Conservation (phyloP, 2,888 invertebrate species). For the Aproaerema taeniolella region DNA sequence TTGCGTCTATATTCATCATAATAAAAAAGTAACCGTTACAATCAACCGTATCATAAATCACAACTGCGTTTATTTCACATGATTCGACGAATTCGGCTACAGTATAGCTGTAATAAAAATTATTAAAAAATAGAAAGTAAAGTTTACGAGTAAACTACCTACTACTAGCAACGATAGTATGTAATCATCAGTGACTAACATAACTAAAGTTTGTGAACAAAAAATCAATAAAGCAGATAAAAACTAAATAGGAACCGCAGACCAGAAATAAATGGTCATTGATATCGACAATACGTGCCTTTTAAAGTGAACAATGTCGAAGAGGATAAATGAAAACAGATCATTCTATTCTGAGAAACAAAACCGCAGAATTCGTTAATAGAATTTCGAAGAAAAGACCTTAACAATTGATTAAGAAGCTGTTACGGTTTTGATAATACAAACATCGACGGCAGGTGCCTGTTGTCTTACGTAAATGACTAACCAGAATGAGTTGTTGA, state of each 20-base stretch:
- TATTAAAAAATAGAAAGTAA: neutral
- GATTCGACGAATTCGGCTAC: too few relatives aligned
- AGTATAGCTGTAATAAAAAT: too few relatives aligned
- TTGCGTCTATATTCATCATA: too few relatives aligned
- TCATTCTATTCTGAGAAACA: constrained; percentile 28
- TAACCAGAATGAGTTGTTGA: too few relatives aligned
- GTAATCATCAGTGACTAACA: constrained; percentile 1
- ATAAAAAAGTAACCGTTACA: too few relatives aligned
- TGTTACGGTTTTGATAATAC: too few relatives aligned
- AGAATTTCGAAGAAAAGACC: constrained; percentile 18
- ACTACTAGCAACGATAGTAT: neutral
- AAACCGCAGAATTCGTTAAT: constrained; percentile 25
- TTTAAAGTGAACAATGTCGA: constrained; percentile 25
- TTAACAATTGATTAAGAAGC: constrained; percentile 8
- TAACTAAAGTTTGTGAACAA: constrained; percentile 9
- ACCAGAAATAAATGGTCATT: constrained; percentile 30
- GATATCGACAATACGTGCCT: constrained; percentile 29
- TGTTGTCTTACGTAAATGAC: too few relatives aligned
- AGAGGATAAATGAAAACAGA: constrained; percentile 29
- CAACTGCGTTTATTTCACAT: too few relatives aligned
- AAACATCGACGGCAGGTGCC: too few relatives aligned
- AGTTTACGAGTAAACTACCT: constrained; percentile 3
- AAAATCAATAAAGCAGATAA: constrained; percentile 26
- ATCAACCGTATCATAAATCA: too few relatives aligned
- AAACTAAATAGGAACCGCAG: constrained; percentile 22